Evolutionary conservation across 2,113 vertebrate species (phyloP).

Genomic region (Rafetus swinhoei): DNA sequence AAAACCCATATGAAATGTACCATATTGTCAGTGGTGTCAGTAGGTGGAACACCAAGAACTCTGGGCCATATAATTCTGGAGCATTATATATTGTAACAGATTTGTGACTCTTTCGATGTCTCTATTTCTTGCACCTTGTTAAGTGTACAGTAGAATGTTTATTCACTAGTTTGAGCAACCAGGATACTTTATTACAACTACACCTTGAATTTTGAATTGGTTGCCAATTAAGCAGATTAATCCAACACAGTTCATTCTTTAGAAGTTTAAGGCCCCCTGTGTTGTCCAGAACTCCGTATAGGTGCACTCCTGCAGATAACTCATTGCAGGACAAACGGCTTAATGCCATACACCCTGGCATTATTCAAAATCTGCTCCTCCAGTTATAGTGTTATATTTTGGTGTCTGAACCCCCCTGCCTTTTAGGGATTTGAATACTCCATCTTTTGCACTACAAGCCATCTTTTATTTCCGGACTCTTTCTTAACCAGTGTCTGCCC

Average conservation of each 20-base stretch:
- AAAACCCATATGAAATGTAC: not conserved
- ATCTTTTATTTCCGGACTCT: not conserved
- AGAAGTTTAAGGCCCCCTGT: not conserved
- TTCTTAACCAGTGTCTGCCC: not conserved
- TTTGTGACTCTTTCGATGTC: not conserved
- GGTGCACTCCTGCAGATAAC: not conserved
- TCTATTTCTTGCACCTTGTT: not conserved
- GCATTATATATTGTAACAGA: not conserved
- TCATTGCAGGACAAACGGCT: not conserved
- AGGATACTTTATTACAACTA: fast-evolving
- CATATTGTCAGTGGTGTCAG: not conserved
- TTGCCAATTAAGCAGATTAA: not conserved
- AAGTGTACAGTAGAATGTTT: conserved; percentile 4
- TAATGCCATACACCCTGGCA: not conserved
- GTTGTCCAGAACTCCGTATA: not conserved
- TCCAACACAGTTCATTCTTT: not conserved
- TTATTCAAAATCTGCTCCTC: not conserved
- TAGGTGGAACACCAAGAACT: not conserved
- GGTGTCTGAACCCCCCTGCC: not conserved
- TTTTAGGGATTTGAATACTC: no score
- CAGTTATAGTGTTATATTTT: not conserved
- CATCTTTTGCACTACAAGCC: not conserved
- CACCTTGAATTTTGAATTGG: not conserved
- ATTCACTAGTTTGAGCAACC: not conserved
- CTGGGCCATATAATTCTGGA: not conserved